Evolutionary conservation across 2,888 invertebrate genomes (phyloP), one percentile per base, ranked within the genome.

Genomic region (Drosophila siamana): DNA sequence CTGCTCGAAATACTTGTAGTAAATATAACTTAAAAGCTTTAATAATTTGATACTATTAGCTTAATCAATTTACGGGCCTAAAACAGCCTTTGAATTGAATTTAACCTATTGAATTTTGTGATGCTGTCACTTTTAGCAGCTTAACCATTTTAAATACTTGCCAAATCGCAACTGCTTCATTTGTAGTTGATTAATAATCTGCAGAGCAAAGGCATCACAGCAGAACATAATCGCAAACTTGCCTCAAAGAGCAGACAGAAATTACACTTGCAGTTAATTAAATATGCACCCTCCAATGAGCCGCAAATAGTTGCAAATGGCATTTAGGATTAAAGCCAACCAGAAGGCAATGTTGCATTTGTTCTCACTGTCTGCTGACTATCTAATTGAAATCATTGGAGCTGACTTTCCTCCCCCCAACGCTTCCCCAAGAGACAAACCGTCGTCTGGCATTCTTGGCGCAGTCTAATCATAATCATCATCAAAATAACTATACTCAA

Each of bases 391-490:
- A 19, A 24, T 51, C 24, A 38, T 38, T 36, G 13, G 4, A 15
- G 15, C 48, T 13, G 11, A 19, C 6, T 26, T 6, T 9, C 16
- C 26, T n/a, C 11, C n/a, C 5, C 33, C 33, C 33, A 9, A 28
- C 3, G 28, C 7, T 6, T 6, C 15, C 15, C 24, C 36, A 11
- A n/a, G 33, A 33, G 33, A 33, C 4, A 11, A 11, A 33, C 41
- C 2, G 4, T 40, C 2, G 4, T 40, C 19, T 28, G 40, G 11
- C 22, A 36, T 36, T 16, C 47, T 47, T 30, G 52, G 8, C 28
- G 41, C 41, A 28, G 40, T 28, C 40, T 52, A 52, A 52, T 52
- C 52, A 28, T 28, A 52, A 41, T 52, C 40, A 52, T 41, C 40
- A 30, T n/a, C 52, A 33, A 16, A 28, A 40, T 40, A 28, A 28